Evolutionary conservation across 2,113 vertebrate genomes (phyloP), one percentile per base, ranked within the genome.

Genomic region (Canis aureus): DNA sequence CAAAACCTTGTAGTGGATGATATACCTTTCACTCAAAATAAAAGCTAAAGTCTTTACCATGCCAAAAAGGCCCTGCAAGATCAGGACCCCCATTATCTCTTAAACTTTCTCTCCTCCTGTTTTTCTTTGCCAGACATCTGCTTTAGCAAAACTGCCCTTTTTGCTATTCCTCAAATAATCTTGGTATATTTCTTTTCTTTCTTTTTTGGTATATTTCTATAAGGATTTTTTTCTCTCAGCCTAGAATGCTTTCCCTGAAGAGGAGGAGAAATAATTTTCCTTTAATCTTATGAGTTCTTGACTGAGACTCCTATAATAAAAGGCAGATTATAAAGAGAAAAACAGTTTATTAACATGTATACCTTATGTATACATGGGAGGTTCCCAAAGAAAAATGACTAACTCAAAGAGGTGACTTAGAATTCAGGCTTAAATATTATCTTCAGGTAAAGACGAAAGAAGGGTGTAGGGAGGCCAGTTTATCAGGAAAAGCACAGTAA

Each of bases 71-170:
- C 32, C 49, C 59, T 81, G 5, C 5, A 55, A 51, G 73, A 83
- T 22, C 20, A 51, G n/a, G 25, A 55, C 53, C 5, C n/a, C 13
- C 38, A 0, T 64, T 35, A 25, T 57, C 59, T 92, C 66, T 43
- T 78, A 8, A 25, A n/a, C 43, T 32, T 81, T 29, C 22, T 83
- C 35, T 84, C 15, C 35, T 93, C 0, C 29, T 67, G 2, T 74
- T 91, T 90, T 95, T 27, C 49, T 95, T 93, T 55, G 69, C 82
- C 35, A 51, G 71, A 95, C 80, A 62, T 35, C n/a, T n/a, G 3
- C 62, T 49, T 32, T 49, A 38, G 12, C 38, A 20, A 55, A 38
- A 11, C 15, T 51, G 11, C 32, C 62, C 7, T 83, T 53, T 74
- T 79, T 13, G 11, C 9, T 79, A 2, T 69, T 96, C 27, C 64